These are phyloP conservation scores for Platycnemis pennipes DNA, from an alignment of 2,888 invertebrate species.

Conservation along the genomic window DNA sequence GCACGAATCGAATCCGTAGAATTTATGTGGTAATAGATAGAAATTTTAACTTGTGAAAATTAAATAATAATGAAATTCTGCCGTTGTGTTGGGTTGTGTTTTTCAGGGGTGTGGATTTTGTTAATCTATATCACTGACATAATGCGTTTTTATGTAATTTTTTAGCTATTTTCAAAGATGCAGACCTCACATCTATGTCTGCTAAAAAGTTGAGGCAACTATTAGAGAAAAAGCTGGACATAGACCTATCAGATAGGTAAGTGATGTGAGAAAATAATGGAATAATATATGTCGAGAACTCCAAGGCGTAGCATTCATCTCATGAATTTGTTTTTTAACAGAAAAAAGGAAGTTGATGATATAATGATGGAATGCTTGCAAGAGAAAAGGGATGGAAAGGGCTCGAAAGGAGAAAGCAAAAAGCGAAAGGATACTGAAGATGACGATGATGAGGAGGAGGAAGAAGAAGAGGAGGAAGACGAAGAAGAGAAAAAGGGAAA, in stretches of 20 bases:
- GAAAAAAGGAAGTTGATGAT: conserved; percentile 93
- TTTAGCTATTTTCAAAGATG: conserved; percentile 91
- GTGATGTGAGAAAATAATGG: background rate
- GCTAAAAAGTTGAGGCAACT: conserved; percentile 94
- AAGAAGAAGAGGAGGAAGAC: conserved; percentile 75
- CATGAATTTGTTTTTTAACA: conserved; percentile 76
- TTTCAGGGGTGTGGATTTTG: background rate
- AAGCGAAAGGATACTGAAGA: conserved; percentile 78
- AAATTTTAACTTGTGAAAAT: background rate
- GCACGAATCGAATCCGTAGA: background rate
- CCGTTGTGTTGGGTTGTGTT: background rate
- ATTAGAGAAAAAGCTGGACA: conserved; percentile 89
- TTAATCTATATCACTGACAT: background rate
- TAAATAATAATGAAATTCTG: background rate
- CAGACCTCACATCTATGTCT: conserved; percentile 91
- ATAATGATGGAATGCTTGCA: conserved; percentile 89
- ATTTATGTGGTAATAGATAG: background rate
- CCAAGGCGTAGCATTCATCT: background rate
- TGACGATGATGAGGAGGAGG: conserved; percentile 80
- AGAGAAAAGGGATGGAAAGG: conserved; percentile 78
- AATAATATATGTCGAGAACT: background rate
- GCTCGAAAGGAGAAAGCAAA: conserved; percentile 80
- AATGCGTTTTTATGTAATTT: background rate
- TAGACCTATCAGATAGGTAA: conserved; percentile 86
- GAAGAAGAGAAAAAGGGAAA: conserved; percentile 74